Percentiles rank a stretch among this genome's conserved stretches.
Conservation (phyloP, 2,797 vertebrate species). For the Acipenser oxyrinchus region DNA sequence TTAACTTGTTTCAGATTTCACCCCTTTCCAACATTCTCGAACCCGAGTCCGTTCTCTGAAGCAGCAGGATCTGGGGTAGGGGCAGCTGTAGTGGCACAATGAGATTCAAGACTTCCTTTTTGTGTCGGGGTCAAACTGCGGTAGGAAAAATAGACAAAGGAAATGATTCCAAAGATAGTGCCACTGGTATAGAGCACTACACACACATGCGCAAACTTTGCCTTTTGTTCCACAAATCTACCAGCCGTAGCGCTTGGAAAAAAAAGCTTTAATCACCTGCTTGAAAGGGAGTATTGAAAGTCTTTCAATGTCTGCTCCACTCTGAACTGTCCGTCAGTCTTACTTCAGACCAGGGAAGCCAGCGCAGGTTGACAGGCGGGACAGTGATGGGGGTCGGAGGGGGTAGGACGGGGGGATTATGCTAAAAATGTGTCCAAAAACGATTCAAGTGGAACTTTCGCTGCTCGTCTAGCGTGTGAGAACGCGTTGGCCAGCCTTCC, state of each 20-base stretch:
- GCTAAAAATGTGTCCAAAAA: constrained; percentile 64
- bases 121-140: no score
- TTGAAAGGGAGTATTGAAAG: constrained; percentile 36
- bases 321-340: constrained; percentile 46
- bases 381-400: constrained; percentile 21
- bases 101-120: no score
- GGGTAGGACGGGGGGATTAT: constrained; percentile 34
- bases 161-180: no score
- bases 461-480: constrained; percentile 68
- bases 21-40: no score
- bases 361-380: constrained; percentile 31
- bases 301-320: constrained; percentile 26
- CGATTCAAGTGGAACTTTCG: constrained; percentile 73
- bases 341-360: constrained; percentile 29
- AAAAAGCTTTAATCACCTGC: constrained; percentile 37
- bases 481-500: constrained; percentile 43
- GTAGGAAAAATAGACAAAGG: no score
- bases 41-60: no score
- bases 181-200: background rate
- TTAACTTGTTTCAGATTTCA: no score
- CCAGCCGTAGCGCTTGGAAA: constrained; percentile 11
- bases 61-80: no score
- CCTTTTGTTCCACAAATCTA: constrained; percentile 31
- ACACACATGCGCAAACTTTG: constrained; percentile 22
- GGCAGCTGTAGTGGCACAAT: no score